Evolutionary conservation across 2,113 vertebrate genomes (phyloP).

Genomic region (Oncorhynchus mykiss): DNA sequence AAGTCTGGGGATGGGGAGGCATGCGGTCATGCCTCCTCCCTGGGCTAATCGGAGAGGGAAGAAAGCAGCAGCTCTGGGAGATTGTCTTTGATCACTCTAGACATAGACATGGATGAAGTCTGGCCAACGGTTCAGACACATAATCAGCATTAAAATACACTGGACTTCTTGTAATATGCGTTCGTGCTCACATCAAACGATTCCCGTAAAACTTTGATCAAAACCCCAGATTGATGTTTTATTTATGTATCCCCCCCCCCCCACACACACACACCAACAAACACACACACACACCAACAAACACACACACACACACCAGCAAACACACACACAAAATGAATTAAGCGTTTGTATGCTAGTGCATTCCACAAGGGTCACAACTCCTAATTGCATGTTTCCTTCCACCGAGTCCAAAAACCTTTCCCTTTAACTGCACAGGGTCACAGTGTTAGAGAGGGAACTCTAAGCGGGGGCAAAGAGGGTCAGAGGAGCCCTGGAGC

Average conservation of each 20-base stretch:
- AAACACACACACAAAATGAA: conserved; percentile 20
- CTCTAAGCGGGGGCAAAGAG: neutral
- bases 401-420: neutral
- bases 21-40: too few species aligned
- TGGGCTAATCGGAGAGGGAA: too few species aligned
- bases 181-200: conserved; percentile 47
- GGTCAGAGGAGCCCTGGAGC: neutral
- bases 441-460: neutral
- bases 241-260: conserved; percentile 53
- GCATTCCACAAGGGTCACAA: conserved; percentile 18
- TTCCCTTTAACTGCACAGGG: neutral
- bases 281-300: too few species aligned
- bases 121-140: too few species aligned
- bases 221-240: conserved; percentile 37
- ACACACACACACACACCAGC: neutral
- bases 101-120: too few species aligned
- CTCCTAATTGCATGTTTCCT: conserved; percentile 37
- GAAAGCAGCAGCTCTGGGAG: too few species aligned
- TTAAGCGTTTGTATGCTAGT: conserved; percentile 7
- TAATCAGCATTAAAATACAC: conserved; percentile 43
- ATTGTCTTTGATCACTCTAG: too few species aligned
- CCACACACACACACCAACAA: too few species aligned
- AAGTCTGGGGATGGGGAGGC: too few species aligned
- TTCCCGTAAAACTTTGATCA: conserved; percentile 49
- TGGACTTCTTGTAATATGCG: conserved; percentile 35